Evolutionary conservation across 2,888 invertebrate species (phyloP), one percentile per base, ranked within the genome.

Genomic region (Chrysolina americana): DNA sequence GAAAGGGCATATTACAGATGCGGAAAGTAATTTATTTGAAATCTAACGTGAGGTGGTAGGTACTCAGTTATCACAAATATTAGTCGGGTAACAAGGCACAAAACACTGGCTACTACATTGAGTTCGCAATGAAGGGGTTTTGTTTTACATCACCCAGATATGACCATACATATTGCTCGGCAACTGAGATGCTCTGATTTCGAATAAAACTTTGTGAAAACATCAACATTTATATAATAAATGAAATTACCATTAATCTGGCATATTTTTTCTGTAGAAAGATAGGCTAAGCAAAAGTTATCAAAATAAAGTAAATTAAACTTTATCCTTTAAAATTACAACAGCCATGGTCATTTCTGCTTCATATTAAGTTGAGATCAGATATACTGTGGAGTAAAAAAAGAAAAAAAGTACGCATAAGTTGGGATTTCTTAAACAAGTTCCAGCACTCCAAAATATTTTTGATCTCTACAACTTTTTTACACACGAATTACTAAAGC

Each of bases 21-120:
- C 85, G 84, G 85, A 86, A 85, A 85, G 84, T 84, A 79, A 81
- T 86, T 86, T 86, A 84, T 86, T 86, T 85, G 85, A 85, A 86
- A 86, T 85, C 86, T 87, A 87, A 86, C 84, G 85, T 86, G 86
- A 85, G 85, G 85, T 86, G 85, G 85, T 87, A 87, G 87, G 86
- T 87, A 87, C 86, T 86, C 83, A 85, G 83, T 85, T 87, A 87
- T 87, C 87, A 87, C 87, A 87, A 87, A 87, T 85, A 87, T 87
- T 86, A 86, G 83, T 86, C 83, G 85, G 85, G 85, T 86, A 82
- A 85, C 85, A 87, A 87, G 87, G 87, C 87, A 87, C 87, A 87
- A 70, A 85, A 87, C 87, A 87, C 86, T 86, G 86, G 85, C 86
- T 83, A 83, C 85, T 86, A 86, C 86, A 85, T 83, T 85, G 84